Conservation (phyloP, 2,797 vertebrate genomes). For the Craterocephalus amniculus region DNA sequence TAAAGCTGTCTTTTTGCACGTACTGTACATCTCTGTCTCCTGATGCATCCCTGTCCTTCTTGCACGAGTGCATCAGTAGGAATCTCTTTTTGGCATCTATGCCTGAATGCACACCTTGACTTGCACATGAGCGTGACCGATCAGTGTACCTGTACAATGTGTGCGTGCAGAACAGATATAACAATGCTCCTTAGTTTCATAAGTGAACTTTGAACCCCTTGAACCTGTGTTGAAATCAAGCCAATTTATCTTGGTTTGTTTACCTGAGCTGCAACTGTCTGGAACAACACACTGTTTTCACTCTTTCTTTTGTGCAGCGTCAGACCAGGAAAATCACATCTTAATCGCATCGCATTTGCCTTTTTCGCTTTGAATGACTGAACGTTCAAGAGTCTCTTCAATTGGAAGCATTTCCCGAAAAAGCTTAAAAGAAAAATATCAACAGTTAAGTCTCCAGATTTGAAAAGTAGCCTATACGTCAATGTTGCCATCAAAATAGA, state of each 20-base stretch:
- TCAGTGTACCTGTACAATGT: constrained; percentile 33
- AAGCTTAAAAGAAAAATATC: constrained; percentile 15
- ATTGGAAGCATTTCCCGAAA: constrained; percentile 55
- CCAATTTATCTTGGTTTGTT: constrained; percentile 57
- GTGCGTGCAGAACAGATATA: constrained; percentile 56
- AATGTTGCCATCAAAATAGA: constrained; percentile 6
- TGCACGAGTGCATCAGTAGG: constrained; percentile 3
- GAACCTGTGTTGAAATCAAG: constrained; percentile 52
- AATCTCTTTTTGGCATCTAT: constrained; percentile 9
- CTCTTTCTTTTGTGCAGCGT: constrained; percentile 35
- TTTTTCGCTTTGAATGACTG: constrained; percentile 15
- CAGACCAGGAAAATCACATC: constrained; percentile 37
- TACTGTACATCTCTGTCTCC: constrained; percentile 4
- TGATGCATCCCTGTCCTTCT: constrained; percentile 18
- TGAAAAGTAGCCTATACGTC: neutral
- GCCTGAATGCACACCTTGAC: constrained; percentile 43
- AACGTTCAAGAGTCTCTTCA: constrained; percentile 48
- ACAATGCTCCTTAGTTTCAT: constrained; percentile 43
- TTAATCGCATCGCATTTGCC: no score
- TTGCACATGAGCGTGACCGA: constrained; percentile 23
- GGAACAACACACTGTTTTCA: constrained; percentile 48
- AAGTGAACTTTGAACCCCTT: constrained; percentile 74
- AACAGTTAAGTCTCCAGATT: no score
- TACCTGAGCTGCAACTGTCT: constrained; percentile 46
- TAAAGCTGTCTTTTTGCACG: neutral